These are phyloP conservation scores for Pogonocichla stellata DNA, from an alignment of 2,113 vertebrate genomes.

Conservation along the genomic window DNA sequence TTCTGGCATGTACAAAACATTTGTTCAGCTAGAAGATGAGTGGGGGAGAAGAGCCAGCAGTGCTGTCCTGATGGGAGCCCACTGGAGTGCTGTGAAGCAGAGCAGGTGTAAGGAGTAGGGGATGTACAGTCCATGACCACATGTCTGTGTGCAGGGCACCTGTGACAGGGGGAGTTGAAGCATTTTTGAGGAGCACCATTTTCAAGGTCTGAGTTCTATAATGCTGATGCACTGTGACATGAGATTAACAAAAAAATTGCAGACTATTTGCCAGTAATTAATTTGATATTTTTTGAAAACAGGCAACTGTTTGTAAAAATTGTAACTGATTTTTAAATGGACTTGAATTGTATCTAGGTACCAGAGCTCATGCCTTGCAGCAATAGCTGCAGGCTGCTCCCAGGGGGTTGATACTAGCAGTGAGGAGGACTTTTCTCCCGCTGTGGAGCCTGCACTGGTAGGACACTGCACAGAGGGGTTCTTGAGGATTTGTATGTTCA, in stretches of 20 bases:
- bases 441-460: not conserved
- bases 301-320: not conserved
- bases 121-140: rapidly evolving
- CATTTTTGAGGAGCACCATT: not conserved
- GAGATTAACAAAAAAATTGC: not conserved
- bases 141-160: not conserved
- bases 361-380: not conserved
- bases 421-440: not conserved
- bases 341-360: not conserved
- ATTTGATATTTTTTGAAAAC: not conserved
- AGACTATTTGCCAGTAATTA: not conserved
- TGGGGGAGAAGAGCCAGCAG: not conserved
- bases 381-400: not conserved
- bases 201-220: not conserved
- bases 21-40: not conserved
- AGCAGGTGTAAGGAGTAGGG: not conserved
- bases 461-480: not conserved
- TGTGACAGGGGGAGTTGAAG: rapidly evolving
- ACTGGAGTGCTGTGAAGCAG: not conserved
- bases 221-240: not conserved
- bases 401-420: not conserved
- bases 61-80: not conserved
- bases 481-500: not conserved
- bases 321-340: not conserved
- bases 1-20: not conserved